Percentiles rank a stretch among this genome's conserved stretches.
phyloP scores from a whole-genome alignment of 2,113 vertebrate genomes.

The Calyptomena viridis region DNA sequence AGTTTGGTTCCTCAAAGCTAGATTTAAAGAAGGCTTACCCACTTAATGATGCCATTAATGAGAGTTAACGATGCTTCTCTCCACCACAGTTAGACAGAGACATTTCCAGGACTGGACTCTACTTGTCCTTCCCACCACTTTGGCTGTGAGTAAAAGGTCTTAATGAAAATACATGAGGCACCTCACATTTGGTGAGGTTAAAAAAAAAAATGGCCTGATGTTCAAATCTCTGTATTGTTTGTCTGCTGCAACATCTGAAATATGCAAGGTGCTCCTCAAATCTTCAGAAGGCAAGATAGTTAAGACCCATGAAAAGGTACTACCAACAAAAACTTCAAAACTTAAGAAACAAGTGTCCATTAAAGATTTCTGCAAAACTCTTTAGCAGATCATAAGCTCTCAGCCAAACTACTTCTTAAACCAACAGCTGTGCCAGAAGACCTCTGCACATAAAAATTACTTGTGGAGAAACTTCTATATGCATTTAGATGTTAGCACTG shows the following conservation, averaged over 20 bases:
- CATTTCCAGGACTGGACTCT: neutral
- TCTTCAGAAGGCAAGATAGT: neutral
- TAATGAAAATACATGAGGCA: neutral
- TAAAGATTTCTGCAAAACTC: neutral
- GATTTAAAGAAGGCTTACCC: neutral
- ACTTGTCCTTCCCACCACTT: neutral
- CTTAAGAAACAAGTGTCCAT: neutral
- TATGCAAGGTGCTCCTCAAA: neutral
- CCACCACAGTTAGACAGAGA: neutral
- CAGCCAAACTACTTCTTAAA: neutral
- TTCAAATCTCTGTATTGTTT: neutral
- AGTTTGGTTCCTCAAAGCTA: neutral
- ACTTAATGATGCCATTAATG: neutral
- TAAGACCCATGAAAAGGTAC: neutral
- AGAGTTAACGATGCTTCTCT: neutral
- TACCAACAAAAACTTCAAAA: neutral
- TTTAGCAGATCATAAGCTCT: neutral
- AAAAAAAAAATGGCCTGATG: neutral
- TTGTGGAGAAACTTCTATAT: neutral
- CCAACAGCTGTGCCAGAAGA: neutral
- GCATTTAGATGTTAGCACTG: neutral
- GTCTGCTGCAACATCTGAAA: neutral
- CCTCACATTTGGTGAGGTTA: neutral
- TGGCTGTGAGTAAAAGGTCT: neutral
- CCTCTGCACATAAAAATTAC: neutral